phyloP scores from a whole-genome alignment of 2,888 invertebrate species.

The Caenorhabditis imperialis region DNA sequence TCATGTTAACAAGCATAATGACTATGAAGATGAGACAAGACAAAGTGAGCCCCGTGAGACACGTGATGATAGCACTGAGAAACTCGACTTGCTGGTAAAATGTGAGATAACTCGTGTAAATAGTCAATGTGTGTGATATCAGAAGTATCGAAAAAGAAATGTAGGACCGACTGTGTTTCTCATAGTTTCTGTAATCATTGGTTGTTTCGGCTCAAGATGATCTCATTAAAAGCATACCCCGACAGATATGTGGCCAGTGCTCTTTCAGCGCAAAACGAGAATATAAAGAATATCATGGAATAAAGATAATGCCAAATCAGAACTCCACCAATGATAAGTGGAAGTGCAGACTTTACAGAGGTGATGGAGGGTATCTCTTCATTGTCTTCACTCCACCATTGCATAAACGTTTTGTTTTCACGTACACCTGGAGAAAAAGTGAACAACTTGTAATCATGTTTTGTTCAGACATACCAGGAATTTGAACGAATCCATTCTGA shows the following conservation, averaged over 20 bases:
- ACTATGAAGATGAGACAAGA: conserved; percentile 22
- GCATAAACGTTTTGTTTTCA: too few species aligned
- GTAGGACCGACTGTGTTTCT: conserved; percentile 17
- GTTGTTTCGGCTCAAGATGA: neutral
- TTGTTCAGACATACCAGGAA: conserved; percentile 6
- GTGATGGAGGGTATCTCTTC: neutral
- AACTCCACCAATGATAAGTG: conserved; percentile 19
- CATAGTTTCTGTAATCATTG: conserved; percentile 20
- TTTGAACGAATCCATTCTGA: conserved; percentile 16
- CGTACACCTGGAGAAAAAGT: conserved; percentile 14
- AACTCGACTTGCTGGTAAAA: conserved; percentile 9
- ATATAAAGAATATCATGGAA: conserved; percentile 33
- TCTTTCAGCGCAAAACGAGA: conserved; percentile 39
- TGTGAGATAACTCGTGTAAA: conserved; percentile 6
- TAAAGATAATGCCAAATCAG: conserved; percentile 33
- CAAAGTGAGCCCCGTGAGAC: conserved; percentile 7
- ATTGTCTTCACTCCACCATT: conserved; percentile 18
- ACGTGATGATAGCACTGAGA: conserved; percentile 14
- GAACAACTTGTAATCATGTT: conserved; percentile 9
- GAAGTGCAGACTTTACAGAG: neutral
- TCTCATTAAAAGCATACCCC: conserved; percentile 2
- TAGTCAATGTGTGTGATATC: neutral
- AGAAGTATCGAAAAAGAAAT: conserved; percentile 11
- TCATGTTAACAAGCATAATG: conserved; percentile 20
- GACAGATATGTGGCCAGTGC: conserved; percentile 18